Conservation (phyloP, 2,888 invertebrate genomes). For the Rotaria sp. region DNA sequence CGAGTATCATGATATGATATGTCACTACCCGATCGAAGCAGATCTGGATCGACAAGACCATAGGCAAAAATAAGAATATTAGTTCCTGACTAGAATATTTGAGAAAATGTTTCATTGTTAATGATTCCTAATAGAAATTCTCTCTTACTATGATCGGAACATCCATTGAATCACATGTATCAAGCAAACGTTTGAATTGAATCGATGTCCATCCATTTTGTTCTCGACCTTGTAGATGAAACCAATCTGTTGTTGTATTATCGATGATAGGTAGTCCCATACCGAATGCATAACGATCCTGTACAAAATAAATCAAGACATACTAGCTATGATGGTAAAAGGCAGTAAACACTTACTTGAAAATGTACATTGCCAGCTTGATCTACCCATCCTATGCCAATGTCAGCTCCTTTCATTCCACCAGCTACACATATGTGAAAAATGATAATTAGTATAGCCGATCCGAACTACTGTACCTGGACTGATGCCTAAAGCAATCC, state of each 20-base stretch:
- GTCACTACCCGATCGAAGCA: not conserved
- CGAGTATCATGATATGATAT: constrained; percentile 13
- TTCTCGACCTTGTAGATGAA: constrained; percentile 33
- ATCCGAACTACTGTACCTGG: too few relatives aligned
- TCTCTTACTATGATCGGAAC: constrained; percentile 22
- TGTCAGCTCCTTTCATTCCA: too few relatives aligned
- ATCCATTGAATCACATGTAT: constrained; percentile 39
- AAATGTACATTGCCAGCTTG: too few relatives aligned
- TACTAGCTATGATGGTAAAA: too few relatives aligned
- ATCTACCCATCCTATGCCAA: too few relatives aligned
- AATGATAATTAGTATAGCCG: too few relatives aligned
- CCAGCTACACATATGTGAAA: too few relatives aligned
- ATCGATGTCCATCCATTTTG: constrained; percentile 37
- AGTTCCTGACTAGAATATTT: not conserved
- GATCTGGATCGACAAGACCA: constrained; percentile 34
- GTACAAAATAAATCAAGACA: constrained; percentile 36
- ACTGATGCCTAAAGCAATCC: too few relatives aligned
- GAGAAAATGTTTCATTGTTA: not conserved
- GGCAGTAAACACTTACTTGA: too few relatives aligned
- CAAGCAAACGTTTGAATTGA: constrained; percentile 39
- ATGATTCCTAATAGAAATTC: too few relatives aligned
- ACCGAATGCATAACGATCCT: constrained; percentile 35
- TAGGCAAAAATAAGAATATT: constrained; percentile 37
- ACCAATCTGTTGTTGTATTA: constrained; percentile 36
- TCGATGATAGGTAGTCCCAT: not conserved